Conservation (phyloP, 2,888 invertebrate genomes). For the Drosophila kambysellisi region DNA sequence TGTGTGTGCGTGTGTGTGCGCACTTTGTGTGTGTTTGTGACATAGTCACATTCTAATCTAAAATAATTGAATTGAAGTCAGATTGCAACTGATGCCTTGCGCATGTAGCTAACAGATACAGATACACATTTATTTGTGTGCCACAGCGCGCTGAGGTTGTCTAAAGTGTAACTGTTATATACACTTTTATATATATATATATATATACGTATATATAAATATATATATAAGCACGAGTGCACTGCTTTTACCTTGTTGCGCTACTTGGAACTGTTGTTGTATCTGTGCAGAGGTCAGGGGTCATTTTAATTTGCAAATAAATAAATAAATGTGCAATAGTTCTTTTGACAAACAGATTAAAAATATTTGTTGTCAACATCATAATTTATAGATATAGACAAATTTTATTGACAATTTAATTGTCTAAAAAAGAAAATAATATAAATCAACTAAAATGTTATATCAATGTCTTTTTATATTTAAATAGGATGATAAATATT, state of each 20-base stretch:
- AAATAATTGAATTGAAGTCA: constrained; percentile 81
- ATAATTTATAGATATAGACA: not conserved
- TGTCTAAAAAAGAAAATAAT: too few relatives aligned
- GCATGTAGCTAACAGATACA: constrained; percentile 45
- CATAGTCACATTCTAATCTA: constrained; percentile 81
- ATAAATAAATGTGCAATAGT: too few relatives aligned
- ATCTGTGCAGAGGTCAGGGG: not conserved
- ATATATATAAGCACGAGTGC: not conserved
- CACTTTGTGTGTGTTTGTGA: constrained; percentile 51
- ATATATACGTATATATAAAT: too few relatives aligned
- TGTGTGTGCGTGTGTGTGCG: constrained; percentile 25
- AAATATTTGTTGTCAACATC: not conserved
- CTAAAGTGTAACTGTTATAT: constrained; percentile 59
- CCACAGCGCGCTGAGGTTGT: constrained; percentile 39
- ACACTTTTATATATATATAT: constrained; percentile 4
- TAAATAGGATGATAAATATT: not conserved
- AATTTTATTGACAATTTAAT: too few relatives aligned
- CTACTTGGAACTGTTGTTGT: constrained; percentile 10
- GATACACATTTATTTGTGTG: constrained; percentile 32
- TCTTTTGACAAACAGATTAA: too few relatives aligned
- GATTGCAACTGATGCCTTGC: constrained; percentile 78
- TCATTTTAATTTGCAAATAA: not conserved
- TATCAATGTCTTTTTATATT: not conserved
- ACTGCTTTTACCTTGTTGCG: not conserved
- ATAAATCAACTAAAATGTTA: not conserved